Evolutionary conservation across 2,797 vertebrate species (phyloP).

Genomic region (Chelonia mydas): DNA sequence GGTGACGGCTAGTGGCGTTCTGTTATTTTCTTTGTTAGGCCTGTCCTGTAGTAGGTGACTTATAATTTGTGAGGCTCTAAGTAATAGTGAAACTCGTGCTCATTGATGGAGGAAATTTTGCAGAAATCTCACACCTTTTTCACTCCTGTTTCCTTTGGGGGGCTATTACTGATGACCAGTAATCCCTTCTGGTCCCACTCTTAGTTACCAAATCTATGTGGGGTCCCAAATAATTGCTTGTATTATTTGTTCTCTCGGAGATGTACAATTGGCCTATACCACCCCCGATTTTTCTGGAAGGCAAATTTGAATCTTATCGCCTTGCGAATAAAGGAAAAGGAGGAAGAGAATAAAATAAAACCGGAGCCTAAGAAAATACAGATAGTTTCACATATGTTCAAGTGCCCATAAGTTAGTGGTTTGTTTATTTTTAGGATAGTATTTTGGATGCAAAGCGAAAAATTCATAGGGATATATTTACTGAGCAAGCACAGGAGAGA

Average conservation of each 20-base stretch:
- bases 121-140: neutral
- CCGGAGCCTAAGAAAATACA: neutral
- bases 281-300: rapidly evolving
- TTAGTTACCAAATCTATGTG: neutral
- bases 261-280: neutral
- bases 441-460: neutral
- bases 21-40: no score
- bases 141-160: neutral
- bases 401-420: rapidly evolving
- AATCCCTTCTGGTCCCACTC: neutral
- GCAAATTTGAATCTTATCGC: neutral
- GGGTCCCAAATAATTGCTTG: neutral
- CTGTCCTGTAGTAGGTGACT: no score
- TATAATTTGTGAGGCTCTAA: neutral
- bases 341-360: neutral
- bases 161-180: neutral
- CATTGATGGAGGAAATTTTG: neutral
- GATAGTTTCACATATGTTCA: rapidly evolving
- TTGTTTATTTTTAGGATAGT: neutral
- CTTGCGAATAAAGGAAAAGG: neutral
- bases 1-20: no score
- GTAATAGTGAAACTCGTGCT: neutral
- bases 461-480: neutral
- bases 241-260: neutral
- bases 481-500: neutral